Base-by-base conservation (phyloP, 2,113 vertebrate species). In the Mola mola region DNA sequence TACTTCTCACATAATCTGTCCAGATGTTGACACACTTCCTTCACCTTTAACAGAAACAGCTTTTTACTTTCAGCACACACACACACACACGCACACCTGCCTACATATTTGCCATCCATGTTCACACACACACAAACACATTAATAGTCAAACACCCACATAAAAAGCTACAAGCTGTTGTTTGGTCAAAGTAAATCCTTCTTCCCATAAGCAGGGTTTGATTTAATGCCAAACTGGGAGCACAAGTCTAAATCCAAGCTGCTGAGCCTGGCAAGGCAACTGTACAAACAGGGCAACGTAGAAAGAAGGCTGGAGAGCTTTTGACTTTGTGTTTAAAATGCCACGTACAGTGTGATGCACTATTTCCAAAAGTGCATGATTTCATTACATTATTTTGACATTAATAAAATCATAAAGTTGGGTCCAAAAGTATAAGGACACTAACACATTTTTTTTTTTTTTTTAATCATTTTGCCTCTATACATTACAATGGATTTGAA, bases 121-220 rank as follows among this genome's bases (percentile, higher is more conserved):
- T 5, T 10, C 29, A 50, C 22, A 40, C 40, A 66, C 17, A 0
- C 29, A 37, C 8, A 0, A 24, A 31, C 3, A 17, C 15, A 48
- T 29, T 29, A 29, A 33, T n/a, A n/a, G n/a, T n/a, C n/a, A n/a
- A 24, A 65, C 49, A 50, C 20, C 3, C 29, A 26, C 36, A 52
- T 7, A 70, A 16, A 37, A 0, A 47, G 49, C 29, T 15, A 61
- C 40, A 26, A 57, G 59, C 77, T 11, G 21, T 46, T 60, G 61
- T 36, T 25, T 21, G 48, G 57, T 66, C 67, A 59, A 67, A 51
- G 52, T 49, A 81, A 82, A 80, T 59, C 71, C 68, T 51, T 38
- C 33, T 26, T 29, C 47, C 19, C 55, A 41, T 77, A 79, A 84
- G 68, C 44, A 53, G 62, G 67, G 40, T 78, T 85, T 80, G 75